phyloP scores from a whole-genome alignment of 2,888 invertebrate species.

The Meganola albula region DNA sequence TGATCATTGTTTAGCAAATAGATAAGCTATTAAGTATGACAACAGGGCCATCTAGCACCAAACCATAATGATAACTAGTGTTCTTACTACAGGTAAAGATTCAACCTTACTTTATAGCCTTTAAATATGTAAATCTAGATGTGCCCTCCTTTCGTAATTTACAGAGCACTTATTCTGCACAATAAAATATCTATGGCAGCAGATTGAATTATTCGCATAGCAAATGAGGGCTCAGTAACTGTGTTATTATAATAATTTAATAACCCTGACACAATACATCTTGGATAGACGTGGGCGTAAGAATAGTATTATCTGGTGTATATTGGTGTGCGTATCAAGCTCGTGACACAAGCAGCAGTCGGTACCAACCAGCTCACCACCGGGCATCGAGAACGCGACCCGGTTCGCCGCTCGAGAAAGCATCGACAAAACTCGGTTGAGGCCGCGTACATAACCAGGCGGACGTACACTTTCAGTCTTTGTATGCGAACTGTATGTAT shows the following conservation, averaged over 20 bases:
- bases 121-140: constrained; percentile 25
- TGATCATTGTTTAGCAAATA: constrained; percentile 31
- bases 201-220: constrained; percentile 20
- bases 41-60: constrained; percentile 26
- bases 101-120: constrained; percentile 30
- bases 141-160: constrained; percentile 27
- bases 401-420: constrained; percentile 75
- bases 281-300: constrained; percentile 39
- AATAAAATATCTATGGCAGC: constrained; percentile 18
- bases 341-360: constrained; percentile 29
- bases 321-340: constrained; percentile 39
- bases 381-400: constrained; percentile 74
- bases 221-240: constrained; percentile 18
- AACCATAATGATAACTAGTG: too few species aligned
- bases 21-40: constrained; percentile 24
- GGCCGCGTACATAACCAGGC: constrained; percentile 63
- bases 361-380: constrained; percentile 45
- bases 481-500: constrained; percentile 47
- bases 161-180: constrained; percentile 18
- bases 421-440: constrained; percentile 77
- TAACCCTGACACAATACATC: constrained; percentile 57
- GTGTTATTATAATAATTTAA: constrained; percentile 42
- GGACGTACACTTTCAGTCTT: constrained; percentile 67
- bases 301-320: constrained; percentile 26
- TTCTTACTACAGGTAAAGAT: constrained; percentile 23